These are phyloP conservation scores for Polydrusus cervinus DNA, from an alignment of 2,888 invertebrate species.

Conservation along the genomic window DNA sequence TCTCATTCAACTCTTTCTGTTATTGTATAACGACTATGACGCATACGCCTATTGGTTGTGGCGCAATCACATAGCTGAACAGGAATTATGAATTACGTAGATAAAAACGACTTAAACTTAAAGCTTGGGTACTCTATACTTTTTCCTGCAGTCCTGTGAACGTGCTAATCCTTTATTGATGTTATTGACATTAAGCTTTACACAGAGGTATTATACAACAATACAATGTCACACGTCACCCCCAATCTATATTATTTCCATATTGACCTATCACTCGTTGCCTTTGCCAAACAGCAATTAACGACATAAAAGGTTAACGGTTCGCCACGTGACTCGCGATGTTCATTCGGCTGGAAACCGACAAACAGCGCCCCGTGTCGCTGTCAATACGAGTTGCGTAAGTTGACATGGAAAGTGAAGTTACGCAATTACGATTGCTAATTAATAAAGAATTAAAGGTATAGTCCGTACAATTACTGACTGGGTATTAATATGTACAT, in stretches of 20 bases:
- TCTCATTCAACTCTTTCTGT: no score
- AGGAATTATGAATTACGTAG: no score
- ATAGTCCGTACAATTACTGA: no score
- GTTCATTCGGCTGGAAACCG: conserved; percentile 48
- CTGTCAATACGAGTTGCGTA: conserved; percentile 37
- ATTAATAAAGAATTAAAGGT: no score
- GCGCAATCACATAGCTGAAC: no score
- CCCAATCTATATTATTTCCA: conserved; percentile 33
- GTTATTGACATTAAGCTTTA: conserved; percentile 38
- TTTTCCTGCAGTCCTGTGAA: not conserved
- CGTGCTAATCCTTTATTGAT: conserved; percentile 36
- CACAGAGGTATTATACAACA: conserved; percentile 20
- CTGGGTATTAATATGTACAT: no score
- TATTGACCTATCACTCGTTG: conserved; percentile 38
- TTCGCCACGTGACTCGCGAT: conserved; percentile 43
- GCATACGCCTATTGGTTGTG: no score
- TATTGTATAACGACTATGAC: no score
- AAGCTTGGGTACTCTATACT: no score
- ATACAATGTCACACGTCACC: conserved; percentile 30
- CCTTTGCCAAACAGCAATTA: conserved; percentile 38
- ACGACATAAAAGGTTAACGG: conserved; percentile 45
- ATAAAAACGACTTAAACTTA: no score
- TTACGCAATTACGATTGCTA: not conserved
- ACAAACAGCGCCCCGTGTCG: conserved; percentile 48
- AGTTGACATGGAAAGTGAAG: conserved; percentile 8